Evolutionary conservation across 2,797 vertebrate species (phyloP).

Genomic region (Garrulus glandarius): DNA sequence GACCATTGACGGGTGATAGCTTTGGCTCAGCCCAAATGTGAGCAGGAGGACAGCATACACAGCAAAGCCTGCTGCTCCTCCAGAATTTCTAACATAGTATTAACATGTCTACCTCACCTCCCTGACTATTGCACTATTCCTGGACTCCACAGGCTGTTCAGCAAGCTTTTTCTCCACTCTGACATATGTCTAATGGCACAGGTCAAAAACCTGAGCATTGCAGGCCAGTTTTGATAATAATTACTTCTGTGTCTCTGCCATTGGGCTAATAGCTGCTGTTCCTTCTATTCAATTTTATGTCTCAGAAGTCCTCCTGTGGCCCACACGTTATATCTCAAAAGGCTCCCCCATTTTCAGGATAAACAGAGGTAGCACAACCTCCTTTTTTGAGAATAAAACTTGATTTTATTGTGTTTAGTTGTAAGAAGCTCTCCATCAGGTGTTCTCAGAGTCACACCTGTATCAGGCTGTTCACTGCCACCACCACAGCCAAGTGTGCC

Average conservation of each 20-base stretch:
- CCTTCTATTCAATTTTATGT: background rate
- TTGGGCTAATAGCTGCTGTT: background rate
- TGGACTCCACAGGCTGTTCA: background rate
- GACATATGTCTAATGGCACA: background rate
- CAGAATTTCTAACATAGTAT: background rate
- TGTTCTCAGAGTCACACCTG: background rate
- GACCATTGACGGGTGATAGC: background rate
- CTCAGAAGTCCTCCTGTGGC: background rate
- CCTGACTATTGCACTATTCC: background rate
- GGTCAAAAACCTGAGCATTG: background rate
- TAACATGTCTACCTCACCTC: background rate
- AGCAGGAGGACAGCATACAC: background rate
- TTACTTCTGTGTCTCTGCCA: background rate
- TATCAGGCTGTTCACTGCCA: background rate
- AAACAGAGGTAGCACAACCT: background rate
- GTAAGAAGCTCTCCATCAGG: background rate
- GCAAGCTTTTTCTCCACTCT: background rate
- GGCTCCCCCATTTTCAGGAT: background rate
- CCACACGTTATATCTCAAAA: fast-evolving
- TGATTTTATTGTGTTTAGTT: background rate
- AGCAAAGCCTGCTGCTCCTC: background rate
- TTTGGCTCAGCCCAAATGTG: background rate
- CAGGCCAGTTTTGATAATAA: background rate
- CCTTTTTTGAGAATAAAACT: background rate
- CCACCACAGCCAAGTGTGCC: fast-evolving